These are phyloP conservation scores for Ellobium chinense DNA, from an alignment of 2,888 invertebrate genomes.

Conservation along the genomic window DNA sequence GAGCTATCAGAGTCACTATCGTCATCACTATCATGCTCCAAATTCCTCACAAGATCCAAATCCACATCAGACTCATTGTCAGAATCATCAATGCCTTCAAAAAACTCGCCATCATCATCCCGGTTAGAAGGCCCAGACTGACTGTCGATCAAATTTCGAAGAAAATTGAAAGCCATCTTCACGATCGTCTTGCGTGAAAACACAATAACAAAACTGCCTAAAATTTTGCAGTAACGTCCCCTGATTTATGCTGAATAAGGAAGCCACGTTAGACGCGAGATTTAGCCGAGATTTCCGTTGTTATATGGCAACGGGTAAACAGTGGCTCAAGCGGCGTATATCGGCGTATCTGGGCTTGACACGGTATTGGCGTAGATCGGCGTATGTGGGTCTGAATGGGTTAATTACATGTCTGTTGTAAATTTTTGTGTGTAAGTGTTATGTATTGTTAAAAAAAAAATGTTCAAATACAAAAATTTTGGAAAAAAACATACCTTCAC, in stretches of 20 bases:
- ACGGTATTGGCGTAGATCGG: not conserved
- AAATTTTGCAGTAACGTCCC: not conserved
- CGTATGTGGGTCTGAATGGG: not conserved
- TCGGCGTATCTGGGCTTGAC: not conserved
- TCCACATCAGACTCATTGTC: constrained; percentile 3
- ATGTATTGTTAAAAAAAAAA: no score
- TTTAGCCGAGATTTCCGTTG: not conserved
- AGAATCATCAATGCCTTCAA: not conserved
- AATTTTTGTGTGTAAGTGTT: no score
- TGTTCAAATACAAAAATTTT: no score
- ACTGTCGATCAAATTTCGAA: not conserved
- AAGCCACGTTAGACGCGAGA: not conserved
- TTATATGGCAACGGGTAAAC: not conserved
- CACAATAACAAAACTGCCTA: not conserved
- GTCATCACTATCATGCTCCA: not conserved
- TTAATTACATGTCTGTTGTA: no score
- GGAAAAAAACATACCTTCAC: not conserved
- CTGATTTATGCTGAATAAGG: not conserved
- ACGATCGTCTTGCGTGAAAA: not conserved
- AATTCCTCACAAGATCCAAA: not conserved
- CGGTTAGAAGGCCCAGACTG: not conserved
- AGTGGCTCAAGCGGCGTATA: not conserved
- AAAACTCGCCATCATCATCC: constrained; percentile 1
- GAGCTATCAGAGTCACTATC: constrained; percentile 1
- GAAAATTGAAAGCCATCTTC: constrained; percentile 6